Conservation (phyloP, 1,140 invertebrate species). For the Thaumetopoea pityocampa region DNA sequence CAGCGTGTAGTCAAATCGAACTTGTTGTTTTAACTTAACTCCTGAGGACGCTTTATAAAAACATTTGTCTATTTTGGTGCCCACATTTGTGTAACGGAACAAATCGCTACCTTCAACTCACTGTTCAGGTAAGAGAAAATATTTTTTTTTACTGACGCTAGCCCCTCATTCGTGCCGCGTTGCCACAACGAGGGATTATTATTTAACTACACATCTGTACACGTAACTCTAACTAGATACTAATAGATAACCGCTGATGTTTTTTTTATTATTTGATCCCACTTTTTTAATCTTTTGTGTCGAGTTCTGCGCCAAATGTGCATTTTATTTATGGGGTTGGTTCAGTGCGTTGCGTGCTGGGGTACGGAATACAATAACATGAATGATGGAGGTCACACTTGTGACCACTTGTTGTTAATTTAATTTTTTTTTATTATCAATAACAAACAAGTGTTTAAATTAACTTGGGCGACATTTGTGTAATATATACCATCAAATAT, state of each 20-base stretch:
- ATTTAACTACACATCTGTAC: slow-evolving; percentile 71
- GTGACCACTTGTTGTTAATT: slow-evolving; percentile 66
- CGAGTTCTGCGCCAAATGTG: slow-evolving; percentile 53
- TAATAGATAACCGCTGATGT: slow-evolving; percentile 73
- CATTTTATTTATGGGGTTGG: slow-evolving; percentile 61
- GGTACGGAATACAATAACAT: slow-evolving; percentile 33
- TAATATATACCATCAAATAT: no score
- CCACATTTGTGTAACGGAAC: slow-evolving; percentile 62
- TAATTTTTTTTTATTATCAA: slow-evolving; percentile 54
- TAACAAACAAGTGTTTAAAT: slow-evolving; percentile 28
- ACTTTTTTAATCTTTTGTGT: slow-evolving; percentile 67
- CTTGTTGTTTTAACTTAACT: no score
- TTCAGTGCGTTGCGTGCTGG: slow-evolving; percentile 11
- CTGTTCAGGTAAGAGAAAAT: slow-evolving; percentile 55
- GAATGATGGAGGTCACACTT: slow-evolving; percentile 57
- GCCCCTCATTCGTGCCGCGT: slow-evolving; percentile 40
- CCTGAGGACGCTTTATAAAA: no score
- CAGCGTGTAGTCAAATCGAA: no score
- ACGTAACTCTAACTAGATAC: slow-evolving; percentile 72
- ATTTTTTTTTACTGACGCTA: slow-evolving; percentile 33
- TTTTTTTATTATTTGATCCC: slow-evolving; percentile 65
- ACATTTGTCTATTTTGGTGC: slow-evolving; percentile 1
- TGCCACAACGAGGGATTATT: slow-evolving; percentile 48
- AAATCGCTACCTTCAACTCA: slow-evolving; percentile 42
- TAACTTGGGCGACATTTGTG: no score